Evolutionary conservation across 1,140 invertebrate species (phyloP).

Genomic region (Carposina sasakii): DNA sequence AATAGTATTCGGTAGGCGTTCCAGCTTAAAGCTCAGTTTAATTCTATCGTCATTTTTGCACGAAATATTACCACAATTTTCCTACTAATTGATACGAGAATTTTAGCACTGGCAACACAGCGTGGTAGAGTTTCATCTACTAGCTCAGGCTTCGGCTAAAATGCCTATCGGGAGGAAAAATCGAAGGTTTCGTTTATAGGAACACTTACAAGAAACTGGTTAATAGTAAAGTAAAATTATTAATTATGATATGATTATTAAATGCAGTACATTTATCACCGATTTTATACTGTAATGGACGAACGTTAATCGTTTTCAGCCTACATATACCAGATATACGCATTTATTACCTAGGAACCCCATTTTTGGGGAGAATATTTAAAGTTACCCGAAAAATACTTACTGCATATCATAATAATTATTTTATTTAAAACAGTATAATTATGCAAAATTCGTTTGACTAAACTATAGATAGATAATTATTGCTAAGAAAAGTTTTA

Average conservation of each 20-base stretch:
- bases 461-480: too few relatives aligned
- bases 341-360: too few relatives aligned
- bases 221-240: slow-evolving; percentile 8
- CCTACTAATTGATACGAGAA: slow-evolving; percentile 18
- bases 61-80: slow-evolving; percentile 13
- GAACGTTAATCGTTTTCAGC: slow-evolving; percentile 10
- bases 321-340: too few relatives aligned
- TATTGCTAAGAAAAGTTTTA: too few relatives aligned
- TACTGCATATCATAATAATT: too few relatives aligned
- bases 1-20: too few relatives aligned
- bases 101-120: slow-evolving; percentile 39
- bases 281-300: slow-evolving; percentile 16
- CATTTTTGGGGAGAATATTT: too few relatives aligned
- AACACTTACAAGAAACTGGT: slow-evolving; percentile 6
- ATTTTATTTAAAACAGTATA: too few relatives aligned
- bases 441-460: too few relatives aligned
- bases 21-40: slow-evolving; percentile 19
- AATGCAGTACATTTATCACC: slow-evolving; percentile 22
- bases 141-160: slow-evolving; percentile 32
- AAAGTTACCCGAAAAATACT: too few relatives aligned
- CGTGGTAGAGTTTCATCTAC: slow-evolving; percentile 42
- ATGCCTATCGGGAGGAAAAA: slow-evolving; percentile 19
- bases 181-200: slow-evolving; percentile 10
- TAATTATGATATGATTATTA: slow-evolving; percentile 19
- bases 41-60: slow-evolving; percentile 17